Base-by-base conservation (phyloP, 2,888 invertebrate genomes). In the Caenorhabditis angaria region DNA sequence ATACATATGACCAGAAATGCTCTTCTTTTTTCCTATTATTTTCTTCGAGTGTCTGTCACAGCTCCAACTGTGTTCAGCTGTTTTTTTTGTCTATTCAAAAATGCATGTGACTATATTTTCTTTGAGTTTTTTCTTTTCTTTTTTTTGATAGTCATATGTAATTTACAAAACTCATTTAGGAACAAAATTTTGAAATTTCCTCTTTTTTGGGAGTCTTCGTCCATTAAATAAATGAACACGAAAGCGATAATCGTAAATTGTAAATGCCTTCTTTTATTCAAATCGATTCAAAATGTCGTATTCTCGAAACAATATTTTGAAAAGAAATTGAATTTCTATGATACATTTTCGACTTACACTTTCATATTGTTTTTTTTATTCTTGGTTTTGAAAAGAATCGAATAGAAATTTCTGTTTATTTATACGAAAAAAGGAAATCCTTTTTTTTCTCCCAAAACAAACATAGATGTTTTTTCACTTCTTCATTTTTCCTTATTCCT, bases 361-460 rank as follows among this genome's bases (percentile, higher is more conserved):
- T 32, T 41, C 10, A 18, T 14, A 41, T 41, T 41, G 41, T 41
- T 41, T 41, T 41, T 41, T 41, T 32, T n/a, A n/a, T 50, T 63
- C 32, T 41, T 20, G 10, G 12, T 29, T 56, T 63, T 28, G 51
- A 65, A 58, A 59, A 22, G 24, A 35, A 25, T 50, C 22, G 6
- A 12, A 51, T 51, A 10, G 3, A 10, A 12, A 2, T 51, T 22
- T 51, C 25, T 5, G 51, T 51, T 22, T 25, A 22, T 10, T 51
- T 51, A 55, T 27, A 12, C 41, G 41, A 5, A 5, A 41, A 14
- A 41, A 41, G 41, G 41, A 41, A 41, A 41, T 41, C 41, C 18
- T 41, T 14, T 18, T 14, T 6, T 41, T 41, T 41, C 18, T 41
- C 14, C 18, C 6, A 41, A 41, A 41, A 41, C 41, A 41, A 41